Base-by-base conservation (phyloP, 2,113 vertebrate species). In the Eulemur macaco region DNA sequence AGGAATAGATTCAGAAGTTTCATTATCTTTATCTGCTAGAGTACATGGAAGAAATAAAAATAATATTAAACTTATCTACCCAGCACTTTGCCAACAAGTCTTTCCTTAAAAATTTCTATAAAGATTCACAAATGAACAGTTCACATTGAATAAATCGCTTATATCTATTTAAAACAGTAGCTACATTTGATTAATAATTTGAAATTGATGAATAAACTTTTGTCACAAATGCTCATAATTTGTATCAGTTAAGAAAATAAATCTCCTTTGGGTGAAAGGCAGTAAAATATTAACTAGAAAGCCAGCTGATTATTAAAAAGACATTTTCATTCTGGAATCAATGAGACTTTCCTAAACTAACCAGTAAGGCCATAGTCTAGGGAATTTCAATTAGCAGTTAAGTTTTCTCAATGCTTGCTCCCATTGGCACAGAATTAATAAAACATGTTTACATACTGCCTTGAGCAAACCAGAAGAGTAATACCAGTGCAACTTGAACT, bases 241-340 rank as follows among this genome's bases (percentile, higher is more conserved):
- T 88, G 14, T 85, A 87, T 74, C 47, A 93, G 77, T 86, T 89
- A 95, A 78, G 3, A 15, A 25, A 96, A 91, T 93, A 66, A 85
- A 60, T 84, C 45, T 82, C 92, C 64, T 94, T 80, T 97, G 71
- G 66, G 27, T 91, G 25, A 34, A 76, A 63, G 17, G 34, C 14
- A 88, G 73, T 89, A 82, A 96, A 94, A 94, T 86, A 88, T 86
- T 96, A 93, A 89, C 78, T 80, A 93, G 58, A 91, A 96, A 94
- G 20, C 23, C 47, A 96, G 87, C 27, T 93, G 56, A 86, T 92
- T 96, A 94, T 83, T 94, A 91, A 71, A 93, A 92, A 69, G 82
- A 77, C 8, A 86, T 37, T 91, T 64, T 89, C 89, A 94, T 3
- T 47, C 15, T 92, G 56, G 63, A 87, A 64, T 69, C 54, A 78